These are phyloP conservation scores for Aplysia californica DNA, from an alignment of 1,140 invertebrate species.

Conservation along the genomic window DNA sequence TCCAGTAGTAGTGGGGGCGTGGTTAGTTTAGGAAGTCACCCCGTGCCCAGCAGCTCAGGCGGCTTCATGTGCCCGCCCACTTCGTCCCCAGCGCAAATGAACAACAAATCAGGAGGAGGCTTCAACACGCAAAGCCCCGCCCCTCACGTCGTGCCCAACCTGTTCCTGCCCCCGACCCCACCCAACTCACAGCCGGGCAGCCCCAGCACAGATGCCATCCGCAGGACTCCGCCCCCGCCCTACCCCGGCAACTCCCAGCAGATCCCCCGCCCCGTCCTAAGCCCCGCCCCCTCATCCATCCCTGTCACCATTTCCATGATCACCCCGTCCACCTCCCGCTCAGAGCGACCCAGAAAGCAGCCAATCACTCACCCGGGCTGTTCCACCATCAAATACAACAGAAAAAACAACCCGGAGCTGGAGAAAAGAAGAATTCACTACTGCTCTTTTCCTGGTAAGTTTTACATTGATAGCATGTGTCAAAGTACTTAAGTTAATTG, in stretches of 20 bases:
- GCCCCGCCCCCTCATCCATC: slow-evolving; percentile 29
- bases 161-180: slow-evolving; percentile 58
- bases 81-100: neutral
- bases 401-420: slow-evolving; percentile 94
- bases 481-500: too few species aligned
- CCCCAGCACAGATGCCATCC: slow-evolving; percentile 49
- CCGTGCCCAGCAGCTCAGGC: neutral
- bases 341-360: slow-evolving; percentile 39
- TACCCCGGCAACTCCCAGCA: slow-evolving; percentile 51
- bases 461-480: too few species aligned
- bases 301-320: slow-evolving; percentile 37
- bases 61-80: neutral
- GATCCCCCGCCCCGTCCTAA: slow-evolving; percentile 37
- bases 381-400: slow-evolving; percentile 78
- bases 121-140: slow-evolving; percentile 24
- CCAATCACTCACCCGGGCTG: slow-evolving; percentile 65
- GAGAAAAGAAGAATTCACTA: slow-evolving; percentile 95
- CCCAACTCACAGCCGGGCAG: slow-evolving; percentile 62
- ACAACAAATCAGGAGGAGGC: too few species aligned
- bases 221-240: slow-evolving; percentile 60
- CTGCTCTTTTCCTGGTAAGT: slow-evolving; percentile 92
- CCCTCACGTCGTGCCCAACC: slow-evolving; percentile 50
- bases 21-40: too few species aligned
- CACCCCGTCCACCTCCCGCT: neutral
- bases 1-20: neutral